Base-by-base conservation (phyloP, 2,797 vertebrate species). In the Pangasius larnaudii region DNA sequence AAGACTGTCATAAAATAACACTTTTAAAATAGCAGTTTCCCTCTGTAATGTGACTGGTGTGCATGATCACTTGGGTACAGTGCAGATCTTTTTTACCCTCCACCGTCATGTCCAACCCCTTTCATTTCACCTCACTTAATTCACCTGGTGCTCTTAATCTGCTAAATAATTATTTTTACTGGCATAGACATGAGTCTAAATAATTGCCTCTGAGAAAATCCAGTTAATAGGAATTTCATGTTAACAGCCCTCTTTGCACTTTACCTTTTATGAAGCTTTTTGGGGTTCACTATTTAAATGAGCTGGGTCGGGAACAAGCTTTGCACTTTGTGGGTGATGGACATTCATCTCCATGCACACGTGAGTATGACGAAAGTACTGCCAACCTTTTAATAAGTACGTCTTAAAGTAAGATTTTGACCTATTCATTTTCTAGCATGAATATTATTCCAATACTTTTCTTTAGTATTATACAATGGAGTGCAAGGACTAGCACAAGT, bases 181-280 rank as follows among this genome's bases (percentile, higher is more conserved):
- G 39, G 80, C 80, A 65, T n/a, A 30, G 16, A 63, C 4, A 6
- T 82, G 7, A 82, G 79, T 82, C 27, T 63, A 36, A 63, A 63
- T n/a, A 82, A 63, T n/a, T 33, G 13, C 27, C 46, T 56, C 30
- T 58, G 33, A 80, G 77, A 56, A 79, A 79, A 56, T 80, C 30
- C 10, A 11, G 22, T 59, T 59, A 36, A 59, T 42, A 59, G 36
- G 36, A 61, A 63, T 63, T 46, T 46, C 39, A 42, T 82, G 79
- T 63, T 63, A 42, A 13, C 24, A 82, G 39, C 10, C 8, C 16
- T 82, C 39, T 63, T 14, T 65, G 39, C 4, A 65, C 14, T 82
- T 82, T 46, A 82, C 80, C 80, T 63, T 82, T 30, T 82, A 65
- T 82, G 59, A 59, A 82, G 59, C 18, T 63, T 65, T 65, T 8